Evolutionary conservation across 2,888 invertebrate species (phyloP), one percentile per base, ranked within the genome.

Genomic region (Scelioninae gen. 2): DNA sequence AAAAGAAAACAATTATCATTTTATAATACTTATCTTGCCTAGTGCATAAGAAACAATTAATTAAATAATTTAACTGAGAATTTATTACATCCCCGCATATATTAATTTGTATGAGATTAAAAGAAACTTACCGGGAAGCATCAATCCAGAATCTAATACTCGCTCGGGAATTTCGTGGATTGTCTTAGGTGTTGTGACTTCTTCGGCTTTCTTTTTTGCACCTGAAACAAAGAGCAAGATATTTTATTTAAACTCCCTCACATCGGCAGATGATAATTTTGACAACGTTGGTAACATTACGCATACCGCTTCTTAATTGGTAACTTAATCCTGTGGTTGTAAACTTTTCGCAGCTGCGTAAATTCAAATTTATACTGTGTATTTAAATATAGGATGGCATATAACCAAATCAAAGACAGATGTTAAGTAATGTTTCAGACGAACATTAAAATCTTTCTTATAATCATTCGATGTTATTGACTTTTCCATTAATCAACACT

Each of bases 151-250:
- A 87, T 89, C 89, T 76, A 92, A 87, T 74, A 91, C 87, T 81
- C 90, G 90, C 84, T 92, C 91, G 70, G 91, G 89, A 79, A 92
- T 85, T 81, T 92, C 92, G 71, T 88, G 87, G 81, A 92, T 91
- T 76, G 88, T 88, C 82, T 89, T 90, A 74, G 92, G 91, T 76
- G 89, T 87, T 78, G 88, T 85, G 63, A 90, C 86, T 77, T 89
- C 89, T 75, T 87, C 83, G 73, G 82, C 80, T 81, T 86, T 87
- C 81, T 87, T 88, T 80, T 85, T 87, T 65, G 84, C 83, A 64
- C 87, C 89, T 89, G 85, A 50, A 88, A 85, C 72, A 78, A 70
- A 77, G 78, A 69, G 37, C 4, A 41, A 35, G 15, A 7, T 43
- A 58, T 73, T 63, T 19, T 48, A 48, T 60, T 52, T 60, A 16